Evolutionary conservation across 2,888 invertebrate species (phyloP).

Genomic region (Ephialtes manifestator): DNA sequence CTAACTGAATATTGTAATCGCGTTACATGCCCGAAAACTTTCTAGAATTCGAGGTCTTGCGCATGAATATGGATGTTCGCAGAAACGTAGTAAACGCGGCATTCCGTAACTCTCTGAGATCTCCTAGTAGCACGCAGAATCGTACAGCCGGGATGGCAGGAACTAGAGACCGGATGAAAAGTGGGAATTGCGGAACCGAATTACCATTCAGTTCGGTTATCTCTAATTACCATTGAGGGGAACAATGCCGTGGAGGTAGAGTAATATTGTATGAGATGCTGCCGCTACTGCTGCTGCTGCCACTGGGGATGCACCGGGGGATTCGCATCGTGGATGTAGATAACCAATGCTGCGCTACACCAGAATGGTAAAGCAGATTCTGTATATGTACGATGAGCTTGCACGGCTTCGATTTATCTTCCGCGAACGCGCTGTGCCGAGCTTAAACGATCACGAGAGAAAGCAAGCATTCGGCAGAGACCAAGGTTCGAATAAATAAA

Average conservation of each 20-base stretch:
- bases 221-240: constrained; percentile 71
- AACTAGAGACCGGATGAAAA: constrained; percentile 48
- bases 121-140: background rate
- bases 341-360: constrained; percentile 42
- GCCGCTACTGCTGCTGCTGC: background rate
- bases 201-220: constrained; percentile 72
- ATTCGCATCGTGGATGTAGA: constrained; percentile 56
- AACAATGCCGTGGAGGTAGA: constrained; percentile 64
- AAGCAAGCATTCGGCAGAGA: constrained; percentile 43
- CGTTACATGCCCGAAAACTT: background rate
- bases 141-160: background rate
- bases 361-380: constrained; percentile 22
- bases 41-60: background rate
- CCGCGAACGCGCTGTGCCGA: constrained; percentile 10
- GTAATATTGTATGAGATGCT: constrained; percentile 48
- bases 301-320: constrained; percentile 29
- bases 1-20: background rate
- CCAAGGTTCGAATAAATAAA: constrained; percentile 51
- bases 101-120: constrained; percentile 4
- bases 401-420: constrained; percentile 64
- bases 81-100: background rate
- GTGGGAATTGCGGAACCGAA: constrained; percentile 68
- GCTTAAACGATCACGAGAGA: constrained; percentile 60
- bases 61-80: background rate
- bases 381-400: constrained; percentile 30